These are phyloP conservation scores for Phthorimaea operculella DNA, from an alignment of 1,140 invertebrate genomes.

Conservation along the genomic window DNA sequence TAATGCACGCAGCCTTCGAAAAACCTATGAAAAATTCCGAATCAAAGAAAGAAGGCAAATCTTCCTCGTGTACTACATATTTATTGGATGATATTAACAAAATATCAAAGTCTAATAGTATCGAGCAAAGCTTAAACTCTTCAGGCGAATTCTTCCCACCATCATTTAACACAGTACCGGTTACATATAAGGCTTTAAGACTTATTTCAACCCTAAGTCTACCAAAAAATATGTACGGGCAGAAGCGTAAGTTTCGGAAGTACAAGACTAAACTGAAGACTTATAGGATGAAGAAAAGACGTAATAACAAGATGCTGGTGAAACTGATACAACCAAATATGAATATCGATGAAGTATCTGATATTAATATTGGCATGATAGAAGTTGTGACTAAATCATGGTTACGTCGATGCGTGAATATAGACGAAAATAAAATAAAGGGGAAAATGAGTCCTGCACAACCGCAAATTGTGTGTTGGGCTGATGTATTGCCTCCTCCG, in stretches of 20 bases:
- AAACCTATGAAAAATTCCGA: background rate
- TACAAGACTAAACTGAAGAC: background rate
- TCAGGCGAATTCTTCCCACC: background rate
- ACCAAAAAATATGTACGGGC: background rate
- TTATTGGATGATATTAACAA: background rate
- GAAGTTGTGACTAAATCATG: background rate
- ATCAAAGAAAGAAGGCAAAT: background rate
- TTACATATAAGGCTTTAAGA: background rate
- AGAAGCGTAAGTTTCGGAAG: background rate
- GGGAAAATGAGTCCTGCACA: background rate
- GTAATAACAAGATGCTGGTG: background rate
- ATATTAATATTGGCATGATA: background rate
- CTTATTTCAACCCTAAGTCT: background rate
- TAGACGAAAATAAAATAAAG: background rate
- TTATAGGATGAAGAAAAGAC: background rate
- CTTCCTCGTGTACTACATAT: background rate
- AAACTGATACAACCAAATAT: background rate
- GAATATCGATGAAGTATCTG: background rate
- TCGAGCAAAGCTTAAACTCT: background rate
- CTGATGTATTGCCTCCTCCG: no score
- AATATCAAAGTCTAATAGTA: no score
- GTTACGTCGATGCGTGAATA: background rate
- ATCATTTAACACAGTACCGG: background rate
- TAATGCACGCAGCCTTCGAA: background rate
- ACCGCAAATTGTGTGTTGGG: no score